Percentiles rank a stretch among this genome's conserved stretches.
Evolutionary conservation across 2,113 vertebrate species (phyloP).

Genomic region (Nerophis ophidion): DNA sequence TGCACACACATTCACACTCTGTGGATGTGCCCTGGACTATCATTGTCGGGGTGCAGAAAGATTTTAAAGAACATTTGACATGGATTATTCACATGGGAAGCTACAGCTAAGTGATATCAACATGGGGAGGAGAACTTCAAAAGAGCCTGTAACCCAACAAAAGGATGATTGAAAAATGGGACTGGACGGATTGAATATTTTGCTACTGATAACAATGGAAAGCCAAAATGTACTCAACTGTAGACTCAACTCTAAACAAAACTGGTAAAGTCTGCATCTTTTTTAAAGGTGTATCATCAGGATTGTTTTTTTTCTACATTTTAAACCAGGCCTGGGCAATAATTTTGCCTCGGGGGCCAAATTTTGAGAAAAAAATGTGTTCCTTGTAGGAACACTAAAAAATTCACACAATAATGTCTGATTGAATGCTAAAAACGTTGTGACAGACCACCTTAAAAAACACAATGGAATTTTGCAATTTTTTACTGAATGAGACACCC

Average conservation of each 20-base stretch:
- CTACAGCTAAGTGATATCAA: conserved; percentile 24
- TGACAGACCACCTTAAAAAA: no score
- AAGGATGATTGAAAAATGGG: no score
- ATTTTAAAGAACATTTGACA: conserved; percentile 44
- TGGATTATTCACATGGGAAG: conserved; percentile 16
- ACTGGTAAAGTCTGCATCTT: background rate
- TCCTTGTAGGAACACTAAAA: no score
- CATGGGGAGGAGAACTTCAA: conserved; percentile 4
- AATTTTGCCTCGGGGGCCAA: no score
- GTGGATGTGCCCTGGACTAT: conserved; percentile 51
- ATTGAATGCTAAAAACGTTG: no score
- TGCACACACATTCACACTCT: conserved; percentile 75
- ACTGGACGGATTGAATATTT: background rate
- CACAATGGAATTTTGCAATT: no score
- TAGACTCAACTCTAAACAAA: background rate
- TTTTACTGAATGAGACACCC: no score
- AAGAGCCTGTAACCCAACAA: background rate
- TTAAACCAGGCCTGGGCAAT: no score
- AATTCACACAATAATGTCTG: no score
- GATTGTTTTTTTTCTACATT: no score
- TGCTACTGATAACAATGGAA: background rate
- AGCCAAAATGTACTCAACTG: background rate
- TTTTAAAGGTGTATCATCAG: no score
- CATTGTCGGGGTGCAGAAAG: conserved; percentile 16
- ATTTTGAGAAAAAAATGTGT: no score